These are phyloP conservation scores for Sardina pilchardus DNA, from an alignment of 2,113 vertebrate genomes.

Conservation along the genomic window DNA sequence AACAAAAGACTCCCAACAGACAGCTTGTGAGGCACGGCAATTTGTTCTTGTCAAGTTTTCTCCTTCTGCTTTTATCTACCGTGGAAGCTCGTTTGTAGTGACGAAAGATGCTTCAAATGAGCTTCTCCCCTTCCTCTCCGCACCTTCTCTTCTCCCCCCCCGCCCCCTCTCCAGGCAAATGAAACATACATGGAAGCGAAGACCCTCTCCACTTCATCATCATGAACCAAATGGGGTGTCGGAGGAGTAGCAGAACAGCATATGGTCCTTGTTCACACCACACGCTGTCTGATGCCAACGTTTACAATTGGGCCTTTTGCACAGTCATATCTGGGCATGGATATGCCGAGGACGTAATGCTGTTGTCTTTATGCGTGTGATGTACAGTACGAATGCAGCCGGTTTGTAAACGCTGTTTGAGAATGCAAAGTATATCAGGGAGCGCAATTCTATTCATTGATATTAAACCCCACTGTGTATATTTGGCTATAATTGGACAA, in stretches of 20 bases:
- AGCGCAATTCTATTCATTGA: background rate
- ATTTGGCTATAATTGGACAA: background rate
- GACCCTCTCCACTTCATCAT: background rate
- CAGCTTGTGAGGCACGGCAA: conserved; percentile 22
- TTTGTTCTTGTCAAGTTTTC: conserved; percentile 30
- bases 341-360: background rate
- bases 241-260: background rate
- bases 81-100: background rate
- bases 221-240: background rate
- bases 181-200: background rate
- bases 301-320: background rate
- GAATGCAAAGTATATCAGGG: background rate
- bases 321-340: background rate
- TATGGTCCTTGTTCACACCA: background rate
- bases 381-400: background rate
- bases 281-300: background rate
- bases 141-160: background rate
- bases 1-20: conserved; percentile 19
- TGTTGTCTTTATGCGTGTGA: background rate
- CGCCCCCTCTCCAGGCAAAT: background rate
- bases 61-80: conserved; percentile 26
- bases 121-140: background rate
- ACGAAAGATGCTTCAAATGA: background rate
- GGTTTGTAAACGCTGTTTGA: background rate
- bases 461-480: background rate